These are phyloP conservation scores for Exocentrus adspersus DNA, from an alignment of 2,888 invertebrate species.

Conservation along the genomic window DNA sequence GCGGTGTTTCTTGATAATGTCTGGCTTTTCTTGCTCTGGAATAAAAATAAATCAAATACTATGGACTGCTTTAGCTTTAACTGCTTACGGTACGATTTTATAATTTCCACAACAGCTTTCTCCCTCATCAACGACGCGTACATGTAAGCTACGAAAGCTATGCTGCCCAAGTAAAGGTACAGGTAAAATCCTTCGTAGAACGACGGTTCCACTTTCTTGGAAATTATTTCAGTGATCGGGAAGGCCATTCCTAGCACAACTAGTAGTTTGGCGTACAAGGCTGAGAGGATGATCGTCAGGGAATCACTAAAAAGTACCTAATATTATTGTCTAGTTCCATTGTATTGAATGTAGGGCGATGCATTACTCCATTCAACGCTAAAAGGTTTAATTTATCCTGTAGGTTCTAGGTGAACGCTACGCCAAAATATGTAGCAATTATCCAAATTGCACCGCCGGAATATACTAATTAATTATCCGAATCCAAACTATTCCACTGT, in stretches of 20 bases:
- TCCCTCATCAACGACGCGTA: constrained; percentile 74
- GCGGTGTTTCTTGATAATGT: constrained; percentile 25
- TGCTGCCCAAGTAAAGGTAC: constrained; percentile 76
- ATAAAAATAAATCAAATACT: too few relatives aligned
- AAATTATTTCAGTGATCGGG: constrained; percentile 96
- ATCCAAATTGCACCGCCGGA: too few relatives aligned
- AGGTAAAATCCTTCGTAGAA: constrained; percentile 84
- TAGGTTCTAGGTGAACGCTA: too few relatives aligned
- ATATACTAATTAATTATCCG: too few relatives aligned
- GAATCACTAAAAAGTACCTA: constrained; percentile 78
- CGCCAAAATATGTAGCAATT: too few relatives aligned
- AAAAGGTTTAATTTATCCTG: too few relatives aligned
- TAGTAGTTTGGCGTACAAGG: constrained; percentile 91
- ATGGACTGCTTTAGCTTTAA: not conserved
- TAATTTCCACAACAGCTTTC: constrained; percentile 58
- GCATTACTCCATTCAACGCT: too few relatives aligned
- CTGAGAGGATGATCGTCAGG: constrained; percentile 88
- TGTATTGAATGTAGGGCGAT: too few relatives aligned
- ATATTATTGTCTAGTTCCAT: too few relatives aligned
- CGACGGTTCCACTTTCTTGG: constrained; percentile 90
- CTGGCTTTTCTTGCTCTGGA: constrained; percentile 31
- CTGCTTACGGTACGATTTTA: constrained; percentile 60
- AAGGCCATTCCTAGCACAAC: constrained; percentile 97
- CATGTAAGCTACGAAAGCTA: constrained; percentile 74
- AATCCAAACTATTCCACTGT: too few relatives aligned